Evolutionary conservation across 2,888 invertebrate species (phyloP).

Genomic region (Ectemnius lituratus): DNA sequence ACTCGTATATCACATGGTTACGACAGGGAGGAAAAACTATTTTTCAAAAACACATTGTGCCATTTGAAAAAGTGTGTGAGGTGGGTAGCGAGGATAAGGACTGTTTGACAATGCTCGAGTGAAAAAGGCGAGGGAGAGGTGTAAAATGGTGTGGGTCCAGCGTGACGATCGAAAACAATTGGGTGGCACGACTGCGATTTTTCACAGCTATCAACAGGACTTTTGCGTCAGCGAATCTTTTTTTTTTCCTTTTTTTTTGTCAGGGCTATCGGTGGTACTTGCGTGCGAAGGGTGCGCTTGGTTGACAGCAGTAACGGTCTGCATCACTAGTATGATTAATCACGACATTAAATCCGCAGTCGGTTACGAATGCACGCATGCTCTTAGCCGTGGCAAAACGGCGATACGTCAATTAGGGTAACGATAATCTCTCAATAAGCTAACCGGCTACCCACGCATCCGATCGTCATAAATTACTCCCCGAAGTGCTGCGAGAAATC

Average conservation of each 20-base stretch:
- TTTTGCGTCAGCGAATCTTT: background rate
- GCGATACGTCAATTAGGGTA: conserved; percentile 24
- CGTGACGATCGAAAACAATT: background rate
- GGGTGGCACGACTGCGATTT: background rate
- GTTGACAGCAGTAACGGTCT: background rate
- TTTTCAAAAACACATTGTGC: no score
- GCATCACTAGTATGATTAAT: conserved; percentile 14
- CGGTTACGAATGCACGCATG: conserved; percentile 14
- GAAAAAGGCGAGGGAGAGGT: no score
- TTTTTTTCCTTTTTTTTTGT: background rate
- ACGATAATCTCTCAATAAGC: conserved; percentile 35
- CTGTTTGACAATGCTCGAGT: no score
- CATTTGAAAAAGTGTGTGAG: no score
- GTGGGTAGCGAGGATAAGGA: no score
- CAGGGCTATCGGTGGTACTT: background rate
- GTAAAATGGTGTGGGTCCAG: no score
- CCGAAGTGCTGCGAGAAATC: no score
- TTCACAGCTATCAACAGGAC: background rate
- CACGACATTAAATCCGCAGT: conserved; percentile 25
- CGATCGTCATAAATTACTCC: conserved; percentile 22
- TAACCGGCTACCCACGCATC: conserved; percentile 4
- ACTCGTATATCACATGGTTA: no score
- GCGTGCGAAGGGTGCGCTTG: conserved; percentile 3
- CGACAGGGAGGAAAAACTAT: no score
- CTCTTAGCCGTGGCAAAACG: conserved; percentile 26